phyloP scores from a whole-genome alignment of 2,113 vertebrate genomes.

The Sturnira hondurensis region DNA sequence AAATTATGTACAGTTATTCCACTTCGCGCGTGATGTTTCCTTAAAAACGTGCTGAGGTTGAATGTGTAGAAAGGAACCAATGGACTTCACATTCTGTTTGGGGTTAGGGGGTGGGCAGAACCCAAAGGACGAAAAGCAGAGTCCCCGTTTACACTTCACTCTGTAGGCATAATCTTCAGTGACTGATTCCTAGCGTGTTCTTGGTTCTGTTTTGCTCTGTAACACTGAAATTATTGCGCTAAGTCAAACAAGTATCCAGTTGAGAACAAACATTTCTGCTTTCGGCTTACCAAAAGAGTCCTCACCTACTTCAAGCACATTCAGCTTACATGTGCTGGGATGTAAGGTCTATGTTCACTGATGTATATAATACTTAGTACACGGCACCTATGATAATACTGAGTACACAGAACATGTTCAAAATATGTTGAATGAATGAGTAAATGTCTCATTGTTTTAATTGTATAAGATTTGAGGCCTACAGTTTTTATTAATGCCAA shows the following conservation, averaged over 20 bases:
- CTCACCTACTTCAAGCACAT: background rate
- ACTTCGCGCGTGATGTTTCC: background rate
- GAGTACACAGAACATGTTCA: background rate
- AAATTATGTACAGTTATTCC: background rate
- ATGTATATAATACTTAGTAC: background rate
- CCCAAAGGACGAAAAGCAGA: background rate
- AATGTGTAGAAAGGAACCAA: background rate
- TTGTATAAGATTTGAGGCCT: background rate
- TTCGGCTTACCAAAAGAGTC: slow-evolving; percentile 1
- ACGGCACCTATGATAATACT: too few relatives aligned
- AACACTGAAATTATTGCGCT: background rate
- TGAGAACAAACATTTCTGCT: slow-evolving; percentile 3
- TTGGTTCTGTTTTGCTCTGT: background rate
- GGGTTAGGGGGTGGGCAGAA: background rate
- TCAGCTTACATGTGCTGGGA: background rate
- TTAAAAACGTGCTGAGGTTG: background rate
- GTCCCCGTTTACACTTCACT: background rate
- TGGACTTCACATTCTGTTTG: background rate
- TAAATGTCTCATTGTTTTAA: slow-evolving; percentile 29
- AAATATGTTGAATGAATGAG: background rate
- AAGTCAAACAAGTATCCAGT: background rate
- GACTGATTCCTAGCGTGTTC: background rate
- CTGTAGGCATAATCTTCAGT: background rate
- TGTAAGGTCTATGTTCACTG: background rate
- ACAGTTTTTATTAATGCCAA: background rate